phyloP scores from a whole-genome alignment of 2,113 vertebrate genomes.

The Phodopus roborovskii region DNA sequence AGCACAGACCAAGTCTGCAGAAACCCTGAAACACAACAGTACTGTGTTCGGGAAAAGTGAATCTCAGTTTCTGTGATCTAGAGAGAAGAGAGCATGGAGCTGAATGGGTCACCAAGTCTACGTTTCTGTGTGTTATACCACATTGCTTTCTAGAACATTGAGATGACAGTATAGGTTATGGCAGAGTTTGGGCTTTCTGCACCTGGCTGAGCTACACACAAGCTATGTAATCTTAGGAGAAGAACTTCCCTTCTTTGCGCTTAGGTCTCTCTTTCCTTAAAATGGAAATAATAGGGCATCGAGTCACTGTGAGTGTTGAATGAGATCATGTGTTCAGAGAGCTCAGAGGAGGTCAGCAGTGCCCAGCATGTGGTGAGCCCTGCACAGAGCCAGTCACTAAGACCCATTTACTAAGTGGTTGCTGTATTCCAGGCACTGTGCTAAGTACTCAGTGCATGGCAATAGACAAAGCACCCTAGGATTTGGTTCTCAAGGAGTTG shows the following conservation, averaged over 20 bases:
- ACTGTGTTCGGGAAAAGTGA: background rate
- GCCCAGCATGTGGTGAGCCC: too few species aligned
- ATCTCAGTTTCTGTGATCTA: background rate
- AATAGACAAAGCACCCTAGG: background rate
- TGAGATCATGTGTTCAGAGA: background rate
- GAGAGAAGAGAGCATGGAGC: background rate
- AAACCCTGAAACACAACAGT: background rate
- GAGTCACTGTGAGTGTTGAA: background rate
- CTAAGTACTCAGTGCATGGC: background rate
- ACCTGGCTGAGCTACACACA: background rate
- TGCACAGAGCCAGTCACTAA: background rate
- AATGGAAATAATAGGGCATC: background rate
- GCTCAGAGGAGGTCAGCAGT: background rate
- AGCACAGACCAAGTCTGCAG: background rate
- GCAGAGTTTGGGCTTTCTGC: background rate
- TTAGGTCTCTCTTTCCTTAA: too few species aligned
- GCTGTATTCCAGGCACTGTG: background rate
- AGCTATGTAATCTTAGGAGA: background rate
- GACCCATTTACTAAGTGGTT: background rate
- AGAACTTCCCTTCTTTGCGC: background rate
- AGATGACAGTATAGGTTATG: background rate
- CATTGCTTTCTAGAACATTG: background rate
- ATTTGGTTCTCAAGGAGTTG: background rate
- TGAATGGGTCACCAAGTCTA: too few species aligned
- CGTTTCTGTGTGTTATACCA: background rate